Percentiles rank a stretch among this genome's conserved stretches.
These are phyloP conservation scores for Lasioglossum zephyrum DNA, from an alignment of 2,888 invertebrate species.

Conservation along the genomic window DNA sequence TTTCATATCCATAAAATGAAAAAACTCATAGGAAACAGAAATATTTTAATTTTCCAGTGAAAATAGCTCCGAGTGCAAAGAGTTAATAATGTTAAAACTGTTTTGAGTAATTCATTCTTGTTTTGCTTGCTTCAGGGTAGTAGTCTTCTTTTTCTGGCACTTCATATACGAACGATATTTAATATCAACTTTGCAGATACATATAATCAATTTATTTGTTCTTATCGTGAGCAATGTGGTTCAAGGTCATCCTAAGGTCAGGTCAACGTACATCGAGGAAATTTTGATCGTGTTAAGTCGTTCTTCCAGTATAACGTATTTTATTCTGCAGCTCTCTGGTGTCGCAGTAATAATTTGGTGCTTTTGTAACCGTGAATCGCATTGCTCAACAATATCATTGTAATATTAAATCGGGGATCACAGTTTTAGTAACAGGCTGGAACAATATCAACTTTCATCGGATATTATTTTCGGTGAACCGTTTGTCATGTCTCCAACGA, in stretches of 20 bases:
- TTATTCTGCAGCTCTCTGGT: neutral
- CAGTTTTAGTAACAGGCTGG: neutral
- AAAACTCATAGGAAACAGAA: too few relatives aligned
- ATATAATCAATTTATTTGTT: neutral
- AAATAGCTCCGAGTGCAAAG: too few relatives aligned
- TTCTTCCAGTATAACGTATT: neutral
- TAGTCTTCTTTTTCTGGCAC: neutral
- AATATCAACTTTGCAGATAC: neutral
- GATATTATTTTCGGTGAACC: slow-evolving; percentile 8
- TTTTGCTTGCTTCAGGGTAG: too few relatives aligned
- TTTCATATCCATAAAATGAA: too few relatives aligned
- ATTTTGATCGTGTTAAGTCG: neutral
- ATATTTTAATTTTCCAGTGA: too few relatives aligned
- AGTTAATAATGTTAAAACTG: too few relatives aligned
- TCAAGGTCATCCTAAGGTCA: neutral
- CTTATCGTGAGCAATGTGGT: neutral
- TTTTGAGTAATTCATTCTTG: too few relatives aligned
- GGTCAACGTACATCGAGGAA: neutral
- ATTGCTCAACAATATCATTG: neutral
- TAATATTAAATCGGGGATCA: neutral
- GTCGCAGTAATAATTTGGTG: neutral
- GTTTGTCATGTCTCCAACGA: slow-evolving; percentile 7
- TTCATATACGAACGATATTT: neutral
- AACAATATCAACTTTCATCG: slow-evolving; percentile 1
- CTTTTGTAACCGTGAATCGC: neutral